Evolutionary conservation across 1,140 invertebrate genomes (phyloP), one percentile per base, ranked within the genome.

Genomic region (Callitettix versicolor): DNA sequence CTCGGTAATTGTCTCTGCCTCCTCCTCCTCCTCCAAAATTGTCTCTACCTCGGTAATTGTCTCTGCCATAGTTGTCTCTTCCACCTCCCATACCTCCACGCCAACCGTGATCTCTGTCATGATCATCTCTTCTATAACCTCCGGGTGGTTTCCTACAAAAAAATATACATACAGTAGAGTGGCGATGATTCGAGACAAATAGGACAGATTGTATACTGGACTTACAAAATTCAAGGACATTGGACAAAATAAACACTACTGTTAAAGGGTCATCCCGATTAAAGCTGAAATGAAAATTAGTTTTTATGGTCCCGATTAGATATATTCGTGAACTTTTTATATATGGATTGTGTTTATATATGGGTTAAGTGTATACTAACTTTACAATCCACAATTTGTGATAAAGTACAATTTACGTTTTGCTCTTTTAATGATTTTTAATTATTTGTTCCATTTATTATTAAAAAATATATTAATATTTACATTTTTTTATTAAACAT

Each of bases 1-100:
- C 57, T 4, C 53, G 17, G 12, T 42, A 18, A n/a, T 44, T 38
- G 38, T 49, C 47, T 21, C 57, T 18, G 11, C 54, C 44, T 38
- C 55, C 36, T 48, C 55, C 33, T 3, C 55, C 47, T 14, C 52
- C 40, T 26, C 40, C 21, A 1, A 20, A 18, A 15, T 22, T 22
- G n/a, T 22, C 20, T 22, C 24, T 20, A 2, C 26, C 47, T 50
- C 47, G 11, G 24, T 12, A 30, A 15, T 22, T 22, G 9, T 26
- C 44, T 50, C 26, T 22, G 11, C 24, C 22, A 3, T 22, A 11
- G 24, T 44, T 18, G 24, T 15, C n/a, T 4, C 24, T 14, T 4
- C 47, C 47, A 2, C 47, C 47, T 26, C 47, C 9, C 6, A 15
- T 6, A 17, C 40, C 18, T 3, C 40, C 18, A 3, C 40, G 3